These are phyloP conservation scores for Hippoglossus hippoglossus DNA, from an alignment of 2,797 vertebrate species.

Conservation along the genomic window DNA sequence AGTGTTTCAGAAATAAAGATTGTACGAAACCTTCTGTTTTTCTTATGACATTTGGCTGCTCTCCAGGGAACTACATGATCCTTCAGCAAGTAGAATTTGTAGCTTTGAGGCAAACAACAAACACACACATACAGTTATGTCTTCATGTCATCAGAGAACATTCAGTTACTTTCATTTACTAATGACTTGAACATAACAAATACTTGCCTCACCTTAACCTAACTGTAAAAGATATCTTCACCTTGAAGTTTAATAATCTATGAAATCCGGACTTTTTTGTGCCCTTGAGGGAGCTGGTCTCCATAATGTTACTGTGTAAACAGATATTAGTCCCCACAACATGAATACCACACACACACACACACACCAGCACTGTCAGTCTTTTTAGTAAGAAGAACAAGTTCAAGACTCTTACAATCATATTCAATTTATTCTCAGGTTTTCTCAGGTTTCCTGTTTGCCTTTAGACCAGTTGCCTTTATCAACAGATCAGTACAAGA, in stretches of 20 bases:
- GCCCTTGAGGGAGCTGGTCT: too few species aligned
- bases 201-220: too few species aligned
- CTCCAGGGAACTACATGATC: conserved; percentile 5
- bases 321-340: too few species aligned
- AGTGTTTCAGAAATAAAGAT: not conserved
- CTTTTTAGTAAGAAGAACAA: not conserved
- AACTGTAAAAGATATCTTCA: too few species aligned
- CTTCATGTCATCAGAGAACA: too few species aligned
- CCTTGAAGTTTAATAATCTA: too few species aligned
- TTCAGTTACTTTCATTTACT: too few species aligned
- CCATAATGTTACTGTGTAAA: too few species aligned
- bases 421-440: not conserved
- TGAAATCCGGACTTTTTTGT: not conserved
- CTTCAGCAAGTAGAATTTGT: not conserved
- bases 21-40: not conserved
- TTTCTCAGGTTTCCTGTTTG: conserved; percentile 18
- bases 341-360: not conserved
- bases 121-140: too few species aligned
- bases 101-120: not conserved
- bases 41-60: not conserved
- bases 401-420: conserved; percentile 15
- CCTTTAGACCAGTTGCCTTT: conserved; percentile 2
- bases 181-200: too few species aligned
- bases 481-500: conserved; percentile 34
- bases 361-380: not conserved